A percentile compares a stretch with the other conserved stretches of the same genome.
phyloP scores from a whole-genome alignment of 1,140 invertebrate genomes.

The Potamilus streckersoni region DNA sequence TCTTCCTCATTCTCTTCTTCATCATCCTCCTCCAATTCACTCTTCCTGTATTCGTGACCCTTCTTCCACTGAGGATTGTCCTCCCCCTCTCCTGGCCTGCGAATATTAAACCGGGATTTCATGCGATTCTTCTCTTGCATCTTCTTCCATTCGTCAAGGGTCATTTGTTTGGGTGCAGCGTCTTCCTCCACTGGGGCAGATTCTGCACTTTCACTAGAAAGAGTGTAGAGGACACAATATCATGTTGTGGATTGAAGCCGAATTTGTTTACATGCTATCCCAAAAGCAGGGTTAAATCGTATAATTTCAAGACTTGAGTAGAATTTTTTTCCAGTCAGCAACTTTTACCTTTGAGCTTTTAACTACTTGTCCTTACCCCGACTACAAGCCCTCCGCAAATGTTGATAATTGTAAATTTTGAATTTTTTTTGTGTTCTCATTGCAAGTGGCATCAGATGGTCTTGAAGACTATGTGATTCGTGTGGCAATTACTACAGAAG shows the following conservation, averaged over 20 bases:
- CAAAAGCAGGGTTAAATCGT: too few relatives aligned
- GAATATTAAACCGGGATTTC: slow-evolving; percentile 55
- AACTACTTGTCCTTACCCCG: too few relatives aligned
- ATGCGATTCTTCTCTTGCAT: slow-evolving; percentile 42
- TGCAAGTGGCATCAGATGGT: too few relatives aligned
- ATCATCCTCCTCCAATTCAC: slow-evolving; percentile 39
- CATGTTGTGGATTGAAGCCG: neutral
- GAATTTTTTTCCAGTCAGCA: too few relatives aligned
- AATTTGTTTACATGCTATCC: neutral
- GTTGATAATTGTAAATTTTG: too few relatives aligned
- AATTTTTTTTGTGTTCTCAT: too few relatives aligned
- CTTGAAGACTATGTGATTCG: too few relatives aligned
- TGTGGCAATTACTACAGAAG: too few relatives aligned
- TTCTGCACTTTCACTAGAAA: slow-evolving; percentile 48
- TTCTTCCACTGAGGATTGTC: slow-evolving; percentile 54
- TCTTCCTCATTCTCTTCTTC: slow-evolving; percentile 38
- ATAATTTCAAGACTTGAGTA: too few relatives aligned
- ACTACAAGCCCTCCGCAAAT: too few relatives aligned
- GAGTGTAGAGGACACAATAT: neutral
- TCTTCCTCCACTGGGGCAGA: slow-evolving; percentile 39
- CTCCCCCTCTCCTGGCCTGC: slow-evolving; percentile 56
- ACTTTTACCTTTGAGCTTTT: too few relatives aligned
- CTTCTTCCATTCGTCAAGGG: slow-evolving; percentile 60
- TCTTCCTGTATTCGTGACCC: slow-evolving; percentile 49
- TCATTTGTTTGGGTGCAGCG: slow-evolving; percentile 51